These are phyloP conservation scores for Naja naja DNA, from an alignment of 2,113 vertebrate species.

Conservation along the genomic window DNA sequence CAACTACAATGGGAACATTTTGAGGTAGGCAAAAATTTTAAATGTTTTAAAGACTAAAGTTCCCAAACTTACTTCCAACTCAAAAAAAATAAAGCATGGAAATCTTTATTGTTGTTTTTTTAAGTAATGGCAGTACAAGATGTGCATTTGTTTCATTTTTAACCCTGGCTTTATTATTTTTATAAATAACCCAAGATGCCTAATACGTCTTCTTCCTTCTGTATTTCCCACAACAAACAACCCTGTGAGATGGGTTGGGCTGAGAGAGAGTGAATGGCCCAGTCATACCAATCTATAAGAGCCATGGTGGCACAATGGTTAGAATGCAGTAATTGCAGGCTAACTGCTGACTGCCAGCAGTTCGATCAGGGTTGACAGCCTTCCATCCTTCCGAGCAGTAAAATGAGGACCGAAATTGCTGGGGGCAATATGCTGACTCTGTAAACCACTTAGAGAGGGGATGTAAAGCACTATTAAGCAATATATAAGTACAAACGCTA, in stretches of 20 bases:
- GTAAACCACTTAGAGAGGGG: neutral
- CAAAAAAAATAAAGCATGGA: neutral
- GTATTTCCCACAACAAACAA: neutral
- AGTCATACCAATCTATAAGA: neutral
- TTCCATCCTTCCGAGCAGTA: neutral
- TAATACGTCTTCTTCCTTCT: neutral
- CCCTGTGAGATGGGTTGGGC: no score
- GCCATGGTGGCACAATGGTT: neutral
- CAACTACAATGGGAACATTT: neutral
- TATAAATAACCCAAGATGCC: neutral
- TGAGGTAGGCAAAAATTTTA: neutral
- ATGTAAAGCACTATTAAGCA: neutral
- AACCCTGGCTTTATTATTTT: neutral
- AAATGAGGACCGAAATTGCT: neutral
- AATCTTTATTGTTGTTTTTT: neutral
- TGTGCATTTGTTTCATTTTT: neutral
- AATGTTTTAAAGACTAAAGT: neutral
- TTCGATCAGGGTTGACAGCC: neutral
- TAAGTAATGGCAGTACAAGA: neutral
- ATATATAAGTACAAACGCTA: neutral
- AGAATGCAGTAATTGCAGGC: neutral
- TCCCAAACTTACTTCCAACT: neutral
- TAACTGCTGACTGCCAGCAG: neutral
- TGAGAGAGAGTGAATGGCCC: no score
- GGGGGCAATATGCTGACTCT: neutral